phyloP scores from a whole-genome alignment of 2,113 vertebrate genomes.

The Leptodactylus fuscus region DNA sequence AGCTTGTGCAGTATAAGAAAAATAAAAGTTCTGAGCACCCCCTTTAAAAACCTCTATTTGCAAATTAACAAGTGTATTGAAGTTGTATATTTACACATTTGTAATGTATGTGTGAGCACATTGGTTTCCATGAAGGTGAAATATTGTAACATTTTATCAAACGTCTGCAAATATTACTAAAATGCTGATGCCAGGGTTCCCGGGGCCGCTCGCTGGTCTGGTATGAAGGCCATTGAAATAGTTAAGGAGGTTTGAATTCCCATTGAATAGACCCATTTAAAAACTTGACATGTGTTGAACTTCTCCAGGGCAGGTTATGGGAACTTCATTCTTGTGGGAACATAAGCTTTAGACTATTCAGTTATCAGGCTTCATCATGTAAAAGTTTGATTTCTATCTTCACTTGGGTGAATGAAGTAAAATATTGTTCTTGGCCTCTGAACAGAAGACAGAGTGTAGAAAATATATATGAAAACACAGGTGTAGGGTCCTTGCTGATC shows the following conservation, averaged over 20 bases:
- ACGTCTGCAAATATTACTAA: background rate
- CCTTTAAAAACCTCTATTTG: too few species aligned
- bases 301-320: conserved; percentile 54
- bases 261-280: conserved; percentile 34
- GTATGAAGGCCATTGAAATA: conserved; percentile 17
- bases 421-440: conserved; percentile 55
- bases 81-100: too few species aligned
- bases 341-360: conserved; percentile 35
- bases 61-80: too few species aligned
- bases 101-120: too few species aligned
- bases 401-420: conserved; percentile 37
- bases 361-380: conserved; percentile 55
- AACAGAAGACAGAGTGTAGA: conserved; percentile 43
- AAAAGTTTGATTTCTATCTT: conserved; percentile 50
- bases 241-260: conserved; percentile 49
- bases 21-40: too few species aligned
- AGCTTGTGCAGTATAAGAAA: too few species aligned
- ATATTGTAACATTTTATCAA: too few species aligned
- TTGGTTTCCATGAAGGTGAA: too few species aligned
- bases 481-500: conserved; percentile 50
- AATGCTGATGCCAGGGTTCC: background rate
- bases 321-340: conserved; percentile 53
- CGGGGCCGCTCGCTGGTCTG: background rate
- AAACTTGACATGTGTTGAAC: conserved; percentile 42
- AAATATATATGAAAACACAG: conserved; percentile 48